phyloP scores from a whole-genome alignment of 92 coral and sea anemone species.

The Zoanthus solanderi region DNA sequence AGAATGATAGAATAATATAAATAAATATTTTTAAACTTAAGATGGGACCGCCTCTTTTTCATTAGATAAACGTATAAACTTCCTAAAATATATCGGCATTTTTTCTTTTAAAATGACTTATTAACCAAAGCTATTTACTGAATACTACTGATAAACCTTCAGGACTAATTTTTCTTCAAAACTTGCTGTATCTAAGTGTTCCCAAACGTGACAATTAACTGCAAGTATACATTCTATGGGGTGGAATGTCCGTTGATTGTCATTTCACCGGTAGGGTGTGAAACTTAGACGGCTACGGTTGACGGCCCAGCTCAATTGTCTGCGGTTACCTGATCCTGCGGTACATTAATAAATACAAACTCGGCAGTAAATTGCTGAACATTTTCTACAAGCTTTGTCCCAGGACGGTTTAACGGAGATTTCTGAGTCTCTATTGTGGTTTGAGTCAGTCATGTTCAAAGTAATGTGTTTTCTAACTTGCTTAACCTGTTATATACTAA shows the following conservation, averaged over 20 bases:
- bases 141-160: not conserved
- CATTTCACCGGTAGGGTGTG: conserved; percentile 16
- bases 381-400: conserved; percentile 30
- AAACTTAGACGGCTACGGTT: not conserved
- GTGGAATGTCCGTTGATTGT: conserved; percentile 19
- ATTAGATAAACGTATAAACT: not conserved
- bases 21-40: not conserved
- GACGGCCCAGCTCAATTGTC: conserved; percentile 29
- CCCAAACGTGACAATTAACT: conserved; percentile 2
- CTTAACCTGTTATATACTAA: conserved; percentile 4
- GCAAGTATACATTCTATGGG: not conserved
- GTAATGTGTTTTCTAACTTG: conserved; percentile 2
- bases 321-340: conserved; percentile 23
- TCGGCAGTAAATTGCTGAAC: not conserved
- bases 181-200: not conserved
- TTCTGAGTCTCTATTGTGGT: not conserved
- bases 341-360: conserved; percentile 32
- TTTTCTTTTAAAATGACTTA: not conserved
- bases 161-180: not conserved
- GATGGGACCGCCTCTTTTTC: not conserved
- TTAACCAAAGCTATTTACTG: not conserved
- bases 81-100: not conserved
- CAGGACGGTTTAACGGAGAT: conserved; percentile 25
- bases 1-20: conserved; percentile 9
- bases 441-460: conserved; percentile 12